Percentiles rank a stretch among this genome's conserved stretches.
Evolutionary conservation across 2,113 vertebrate species (phyloP).

Genomic region (Channa argus): DNA sequence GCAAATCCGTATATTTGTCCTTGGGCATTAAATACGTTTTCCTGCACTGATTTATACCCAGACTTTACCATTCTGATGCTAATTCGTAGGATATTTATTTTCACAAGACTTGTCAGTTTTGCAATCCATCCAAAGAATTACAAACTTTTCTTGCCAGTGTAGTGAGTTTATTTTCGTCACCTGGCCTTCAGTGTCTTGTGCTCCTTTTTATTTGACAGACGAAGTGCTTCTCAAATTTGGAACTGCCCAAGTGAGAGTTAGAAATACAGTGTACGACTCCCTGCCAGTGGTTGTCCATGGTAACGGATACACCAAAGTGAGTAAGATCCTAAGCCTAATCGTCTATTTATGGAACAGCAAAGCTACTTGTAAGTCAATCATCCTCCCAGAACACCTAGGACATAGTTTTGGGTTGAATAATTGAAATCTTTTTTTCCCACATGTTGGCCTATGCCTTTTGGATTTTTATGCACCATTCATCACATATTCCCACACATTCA

Average conservation of each 20-base stretch:
- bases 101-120: conserved; percentile 12
- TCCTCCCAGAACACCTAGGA: neutral
- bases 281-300: conserved; percentile 92
- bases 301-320: conserved; percentile 96
- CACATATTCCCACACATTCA: neutral
- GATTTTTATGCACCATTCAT: conserved; percentile 19
- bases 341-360: neutral
- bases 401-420: too few species aligned
- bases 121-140: conserved; percentile 3
- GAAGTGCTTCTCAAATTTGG: conserved; percentile 96
- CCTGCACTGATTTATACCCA: neutral
- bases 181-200: conserved; percentile 45
- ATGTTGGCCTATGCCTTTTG: conserved; percentile 8
- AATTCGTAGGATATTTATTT: neutral
- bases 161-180: conserved; percentile 35
- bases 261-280: conserved; percentile 92
- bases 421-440: neutral
- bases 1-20: neutral
- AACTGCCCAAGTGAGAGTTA: conserved; percentile 88
- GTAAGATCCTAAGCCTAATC: conserved; percentile 45
- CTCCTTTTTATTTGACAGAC: conserved; percentile 83
- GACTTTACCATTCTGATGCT: neutral
- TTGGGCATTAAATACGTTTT: neutral
- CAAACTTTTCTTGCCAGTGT: conserved; percentile 20
- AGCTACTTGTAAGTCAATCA: conserved; percentile 11